Base-by-base conservation (phyloP, 2,797 vertebrate genomes). In the Alosa sapidissima region DNA sequence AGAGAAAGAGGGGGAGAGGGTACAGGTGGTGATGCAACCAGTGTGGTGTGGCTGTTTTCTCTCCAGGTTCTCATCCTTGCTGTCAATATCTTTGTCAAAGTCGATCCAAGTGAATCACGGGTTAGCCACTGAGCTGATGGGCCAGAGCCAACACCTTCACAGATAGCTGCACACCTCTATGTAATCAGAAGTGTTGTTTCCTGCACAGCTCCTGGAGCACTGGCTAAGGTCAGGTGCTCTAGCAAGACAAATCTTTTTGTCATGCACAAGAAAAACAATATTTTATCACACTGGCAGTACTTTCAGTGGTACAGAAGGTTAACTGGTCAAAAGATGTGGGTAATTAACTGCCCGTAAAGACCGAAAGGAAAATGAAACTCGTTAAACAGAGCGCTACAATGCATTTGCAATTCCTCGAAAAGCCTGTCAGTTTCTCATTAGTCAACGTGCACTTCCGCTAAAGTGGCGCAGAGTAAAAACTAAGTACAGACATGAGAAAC, bases 51-150 rank as follows among this genome's bases (percentile, higher is more conserved):
- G 72, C 24, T 19, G 72, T 45, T 45, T 2, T 47, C 72, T 45
- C 72, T 45, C 72, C 72, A 47, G 72, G 72, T 19, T 7, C 72
- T 78, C 72, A 78, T 78, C 72, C 72, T 78, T 47, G 16, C 72
- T 47, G 72, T 78, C 72, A 78, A 78, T 78, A 78, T 78, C 72
- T 78, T 78, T 78, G 72, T 78, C 72, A 78, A 78, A 78, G 72
- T 78, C 16, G 36, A 19, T 78, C 72, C 72, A 78, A 78, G 47
- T 78, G 72, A 78, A 78, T 78, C 72, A 78, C 16, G 41, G 36
- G 36, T 78, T 78, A 47, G 72, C 72, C 36, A 78, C 72, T 78
- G 72, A 78, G 72, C 72, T 78, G 21, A 78, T 78, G 72, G 41
- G 41, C 6, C 72, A 1, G 72, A 6, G 72, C 72, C 72, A 78